These are phyloP conservation scores for Ditula angustiorana DNA, from an alignment of 2,888 invertebrate genomes.

Conservation along the genomic window DNA sequence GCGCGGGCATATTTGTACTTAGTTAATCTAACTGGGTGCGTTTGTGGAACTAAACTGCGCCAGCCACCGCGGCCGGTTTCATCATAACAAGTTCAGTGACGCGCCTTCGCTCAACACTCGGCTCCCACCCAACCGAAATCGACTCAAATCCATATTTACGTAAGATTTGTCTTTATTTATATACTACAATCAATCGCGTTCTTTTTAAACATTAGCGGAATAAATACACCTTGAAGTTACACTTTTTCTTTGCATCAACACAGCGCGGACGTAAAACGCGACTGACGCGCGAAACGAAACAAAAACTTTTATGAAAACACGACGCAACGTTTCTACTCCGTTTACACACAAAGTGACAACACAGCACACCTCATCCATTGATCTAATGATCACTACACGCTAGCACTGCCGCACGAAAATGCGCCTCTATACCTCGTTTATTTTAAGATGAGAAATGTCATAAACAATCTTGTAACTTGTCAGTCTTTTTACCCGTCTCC, in stretches of 20 bases:
- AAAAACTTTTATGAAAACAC: background rate
- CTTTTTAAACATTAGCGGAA: background rate
- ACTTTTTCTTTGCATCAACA: background rate
- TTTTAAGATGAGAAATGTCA: no score
- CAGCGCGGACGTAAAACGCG: background rate
- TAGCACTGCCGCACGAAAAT: constrained; percentile 42
- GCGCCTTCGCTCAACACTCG: background rate
- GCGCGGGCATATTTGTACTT: constrained; percentile 19
- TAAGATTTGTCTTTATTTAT: background rate
- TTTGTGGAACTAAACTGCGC: background rate
- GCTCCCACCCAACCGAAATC: background rate
- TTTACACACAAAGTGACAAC: background rate
- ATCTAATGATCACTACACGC: constrained; percentile 42
- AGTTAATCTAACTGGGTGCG: background rate
- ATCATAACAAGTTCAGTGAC: background rate
- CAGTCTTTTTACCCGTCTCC: no score
- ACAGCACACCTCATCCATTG: background rate
- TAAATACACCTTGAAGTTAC: background rate
- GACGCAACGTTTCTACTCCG: background rate
- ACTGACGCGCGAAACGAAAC: background rate
- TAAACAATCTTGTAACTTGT: no score
- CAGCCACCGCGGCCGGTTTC: background rate
- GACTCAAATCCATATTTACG: background rate
- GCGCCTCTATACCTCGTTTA: no score
- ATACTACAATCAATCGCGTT: background rate